phyloP scores from a whole-genome alignment of 2,888 invertebrate species.

The Nycteola revayana region DNA sequence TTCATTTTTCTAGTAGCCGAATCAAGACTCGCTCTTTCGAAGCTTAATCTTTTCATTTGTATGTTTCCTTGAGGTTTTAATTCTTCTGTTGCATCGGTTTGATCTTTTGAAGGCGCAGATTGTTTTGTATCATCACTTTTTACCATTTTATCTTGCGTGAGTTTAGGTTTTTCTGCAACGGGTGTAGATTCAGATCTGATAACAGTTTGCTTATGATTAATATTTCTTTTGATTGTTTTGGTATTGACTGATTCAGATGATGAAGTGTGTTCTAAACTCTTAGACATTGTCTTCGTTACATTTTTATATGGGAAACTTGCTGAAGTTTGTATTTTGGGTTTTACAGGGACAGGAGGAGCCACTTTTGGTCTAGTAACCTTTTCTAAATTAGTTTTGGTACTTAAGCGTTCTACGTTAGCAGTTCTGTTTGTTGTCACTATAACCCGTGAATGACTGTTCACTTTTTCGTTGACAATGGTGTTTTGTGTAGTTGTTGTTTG shows the following conservation, averaged over 20 bases:
- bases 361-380: slow-evolving; percentile 66
- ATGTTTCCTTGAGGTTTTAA: slow-evolving; percentile 55
- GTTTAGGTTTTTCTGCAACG: slow-evolving; percentile 32
- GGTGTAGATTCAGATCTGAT: slow-evolving; percentile 52
- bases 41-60: slow-evolving; percentile 70
- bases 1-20: slow-evolving; percentile 67
- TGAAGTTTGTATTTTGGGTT: slow-evolving; percentile 74
- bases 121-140: slow-evolving; percentile 25
- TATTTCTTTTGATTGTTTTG: slow-evolving; percentile 56
- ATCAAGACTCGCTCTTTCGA: slow-evolving; percentile 75
- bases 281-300: slow-evolving; percentile 34
- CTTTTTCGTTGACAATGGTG: slow-evolving; percentile 44
- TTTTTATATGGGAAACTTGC: slow-evolving; percentile 38
- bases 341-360: slow-evolving; percentile 85
- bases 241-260: slow-evolving; percentile 53
- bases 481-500: slow-evolving; percentile 38
- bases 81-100: slow-evolving; percentile 29
- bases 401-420: slow-evolving; percentile 33
- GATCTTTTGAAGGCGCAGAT: slow-evolving; percentile 17
- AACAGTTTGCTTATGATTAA: slow-evolving; percentile 44
- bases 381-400: slow-evolving; percentile 36
- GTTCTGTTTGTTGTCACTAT: slow-evolving; percentile 37
- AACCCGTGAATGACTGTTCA: slow-evolving; percentile 39
- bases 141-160: slow-evolving; percentile 13
- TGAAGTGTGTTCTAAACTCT: slow-evolving; percentile 48